These are phyloP conservation scores for Ataeniobius toweri DNA, from an alignment of 2,797 vertebrate genomes.

Conservation along the genomic window DNA sequence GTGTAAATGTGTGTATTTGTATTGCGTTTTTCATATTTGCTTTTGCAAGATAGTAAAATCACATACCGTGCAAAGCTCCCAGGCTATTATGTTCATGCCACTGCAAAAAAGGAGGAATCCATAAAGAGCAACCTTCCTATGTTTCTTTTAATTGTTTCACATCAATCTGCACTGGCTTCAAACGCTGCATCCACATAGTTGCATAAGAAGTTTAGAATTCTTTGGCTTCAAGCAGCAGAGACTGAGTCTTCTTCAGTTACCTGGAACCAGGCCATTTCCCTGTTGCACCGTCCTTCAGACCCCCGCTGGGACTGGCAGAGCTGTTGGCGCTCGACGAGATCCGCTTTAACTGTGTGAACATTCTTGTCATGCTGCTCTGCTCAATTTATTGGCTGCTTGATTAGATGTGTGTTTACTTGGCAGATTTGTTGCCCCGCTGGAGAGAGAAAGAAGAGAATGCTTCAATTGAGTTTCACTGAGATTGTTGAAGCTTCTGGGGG, in stretches of 20 bases:
- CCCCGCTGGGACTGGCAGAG: conserved; percentile 47
- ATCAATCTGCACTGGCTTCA: conserved; percentile 26
- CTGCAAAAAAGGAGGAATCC: conserved; percentile 32
- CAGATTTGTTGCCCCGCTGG: conserved; percentile 54
- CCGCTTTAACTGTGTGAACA: conserved; percentile 74
- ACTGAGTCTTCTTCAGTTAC: conserved; percentile 43
- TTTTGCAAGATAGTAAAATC: conserved; percentile 54
- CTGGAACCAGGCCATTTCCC: conserved; percentile 50
- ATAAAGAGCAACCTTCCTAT: conserved; percentile 18
- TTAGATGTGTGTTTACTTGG: conserved; percentile 69
- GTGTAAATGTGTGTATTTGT: conserved; percentile 9
- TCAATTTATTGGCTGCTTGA: conserved; percentile 69
- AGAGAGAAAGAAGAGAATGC: conserved; percentile 13
- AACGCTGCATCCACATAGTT: conserved; percentile 29
- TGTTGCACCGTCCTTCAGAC: conserved; percentile 26
- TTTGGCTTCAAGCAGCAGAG: conserved; percentile 35
- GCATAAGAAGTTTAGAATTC: conserved; percentile 24
- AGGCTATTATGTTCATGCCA: conserved; percentile 42
- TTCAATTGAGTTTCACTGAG: conserved; percentile 22
- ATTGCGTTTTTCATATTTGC: conserved; percentile 39
- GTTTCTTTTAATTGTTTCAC: conserved; percentile 34
- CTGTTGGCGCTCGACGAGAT: conserved; percentile 52
- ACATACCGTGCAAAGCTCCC: conserved; percentile 41
- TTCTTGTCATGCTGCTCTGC: conserved; percentile 63
- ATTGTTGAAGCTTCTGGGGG: conserved; percentile 27